Evolutionary conservation across 2,113 vertebrate genomes (phyloP), one percentile per base, ranked within the genome.

Genomic region (Scopus umbretta): DNA sequence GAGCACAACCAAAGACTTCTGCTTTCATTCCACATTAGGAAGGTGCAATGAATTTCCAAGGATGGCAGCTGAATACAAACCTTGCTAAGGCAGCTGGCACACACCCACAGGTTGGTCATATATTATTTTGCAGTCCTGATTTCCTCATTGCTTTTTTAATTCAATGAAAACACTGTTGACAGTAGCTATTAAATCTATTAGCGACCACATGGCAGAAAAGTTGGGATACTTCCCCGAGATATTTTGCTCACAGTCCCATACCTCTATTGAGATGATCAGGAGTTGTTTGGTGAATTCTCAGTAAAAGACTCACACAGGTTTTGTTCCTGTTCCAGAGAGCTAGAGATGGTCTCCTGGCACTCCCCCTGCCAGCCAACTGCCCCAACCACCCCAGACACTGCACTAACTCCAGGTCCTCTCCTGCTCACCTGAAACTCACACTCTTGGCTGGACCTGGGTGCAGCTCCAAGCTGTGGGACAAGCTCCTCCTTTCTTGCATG

Each of bases 261-360:
- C 7, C 38, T 45, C 13, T 50, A 3, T 40, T 22, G 20, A 65
- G 40, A 38, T n/a, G 32, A 9, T 40, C 32, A 65, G n/a, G 23
- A 74, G 22, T 32, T 74, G 22, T 34, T 53, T 20, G 3, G 9
- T 87, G 50, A 90, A 72, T 67, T 22, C 17, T 50, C 25, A 72
- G 8, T 81, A 50, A 36, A 86, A 68, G 21, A 30, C 16, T 70
- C 23, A 38, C 0, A 1, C 22, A 43, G 9, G 3, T 49, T 70
- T 65, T 55, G 59, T 50, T 47, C 10, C 16, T 66, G 11, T 74
- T 83, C 20, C 12, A 22, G 23, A 79, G 27, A 45, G 9, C 22
- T 1, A 1, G 26, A 67, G 14, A 58, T 0, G 1, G 11, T 8
- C 4, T 23, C 43, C 27, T 19, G 26, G 30, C 32, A 59, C 10